Base-by-base conservation (phyloP, 2,113 vertebrate species). In the Cinclus cinclus region DNA sequence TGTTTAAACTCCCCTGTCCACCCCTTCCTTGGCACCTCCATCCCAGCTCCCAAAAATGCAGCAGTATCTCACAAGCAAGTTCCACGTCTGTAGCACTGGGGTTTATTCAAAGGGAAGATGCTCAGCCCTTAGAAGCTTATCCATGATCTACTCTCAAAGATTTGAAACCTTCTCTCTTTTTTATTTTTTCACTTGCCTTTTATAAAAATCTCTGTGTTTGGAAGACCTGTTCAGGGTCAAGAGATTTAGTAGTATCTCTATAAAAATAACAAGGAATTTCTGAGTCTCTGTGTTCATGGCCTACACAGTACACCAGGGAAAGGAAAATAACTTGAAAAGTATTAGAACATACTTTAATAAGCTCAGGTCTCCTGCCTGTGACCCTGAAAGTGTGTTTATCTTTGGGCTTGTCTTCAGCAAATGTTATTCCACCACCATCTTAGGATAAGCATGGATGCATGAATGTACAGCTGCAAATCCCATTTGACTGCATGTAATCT, bases 391-490 rank as follows among this genome's bases (percentile, higher is more conserved):
- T 10, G 27, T 89, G 83, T 94, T 95, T 93, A 63, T 81, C 95
- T 89, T 70, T 64, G 81, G 62, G 84, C 49, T 83, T 71, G 65
- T 91, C 87, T 62, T 27, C 37, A 91, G 73, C 89, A 68, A 63
- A 44, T 1, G 4, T 31, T 94, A 22, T 28, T 87, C 25, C 60
- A 75, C 31, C 49, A 21, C 30, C 67, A 30, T 67, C 58, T 55
- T 5, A n/a, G 87, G 89, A 42, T 42, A 39, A 87, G 81, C 37
- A 42, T 0, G 27, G 76, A 35, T 25, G 76, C 25, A 8, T 7
- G 59, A 85, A 65, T 80, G 83, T 74, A 46, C 67, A 94, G 71
- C 84, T 78, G 44, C 58, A 95, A 95, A 95, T 96, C 82, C 89
- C 67, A 33, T 70, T 65, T 75, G 50, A 3, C 78, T 89, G 68